A percentile compares a stretch with the other conserved stretches of the same genome.
phyloP scores from a whole-genome alignment of 2,797 vertebrate species.

The Pitangus sulphuratus region DNA sequence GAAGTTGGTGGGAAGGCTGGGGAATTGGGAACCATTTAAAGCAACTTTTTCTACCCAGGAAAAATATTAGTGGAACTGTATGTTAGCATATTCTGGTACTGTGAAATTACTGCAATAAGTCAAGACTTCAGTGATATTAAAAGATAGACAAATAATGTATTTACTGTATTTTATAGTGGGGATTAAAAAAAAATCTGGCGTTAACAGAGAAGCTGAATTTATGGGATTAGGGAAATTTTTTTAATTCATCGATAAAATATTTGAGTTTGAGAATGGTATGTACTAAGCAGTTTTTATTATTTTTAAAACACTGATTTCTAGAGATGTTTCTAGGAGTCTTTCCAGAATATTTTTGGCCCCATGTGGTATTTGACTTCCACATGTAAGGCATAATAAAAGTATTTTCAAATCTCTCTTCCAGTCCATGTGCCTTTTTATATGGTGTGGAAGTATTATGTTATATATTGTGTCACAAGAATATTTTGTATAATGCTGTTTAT shows the following conservation, averaged over 20 bases:
- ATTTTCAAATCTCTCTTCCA: neutral
- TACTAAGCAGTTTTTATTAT: neutral
- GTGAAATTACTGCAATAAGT: neutral
- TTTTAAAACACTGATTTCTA: neutral
- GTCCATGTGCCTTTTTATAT: neutral
- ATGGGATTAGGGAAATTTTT: neutral
- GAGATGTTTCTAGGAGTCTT: neutral
- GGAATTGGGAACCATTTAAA: neutral
- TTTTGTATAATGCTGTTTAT: neutral
- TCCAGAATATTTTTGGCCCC: neutral
- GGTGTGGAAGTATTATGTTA: neutral
- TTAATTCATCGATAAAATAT: neutral
- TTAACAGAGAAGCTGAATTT: neutral
- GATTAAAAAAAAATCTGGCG: neutral
- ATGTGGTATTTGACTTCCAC: neutral
- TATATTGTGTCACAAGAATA: neutral
- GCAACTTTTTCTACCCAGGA: neutral
- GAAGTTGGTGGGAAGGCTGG: neutral
- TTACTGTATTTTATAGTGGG: neutral
- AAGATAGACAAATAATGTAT: neutral
- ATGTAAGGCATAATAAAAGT: neutral
- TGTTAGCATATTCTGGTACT: neutral
- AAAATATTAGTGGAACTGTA: neutral
- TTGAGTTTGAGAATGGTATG: neutral
- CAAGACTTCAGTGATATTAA: neutral